A percentile compares a stretch with the other conserved stretches of the same genome.
These are phyloP conservation scores for Indicator indicator DNA, from an alignment of 2,113 vertebrate species.

Conservation along the genomic window DNA sequence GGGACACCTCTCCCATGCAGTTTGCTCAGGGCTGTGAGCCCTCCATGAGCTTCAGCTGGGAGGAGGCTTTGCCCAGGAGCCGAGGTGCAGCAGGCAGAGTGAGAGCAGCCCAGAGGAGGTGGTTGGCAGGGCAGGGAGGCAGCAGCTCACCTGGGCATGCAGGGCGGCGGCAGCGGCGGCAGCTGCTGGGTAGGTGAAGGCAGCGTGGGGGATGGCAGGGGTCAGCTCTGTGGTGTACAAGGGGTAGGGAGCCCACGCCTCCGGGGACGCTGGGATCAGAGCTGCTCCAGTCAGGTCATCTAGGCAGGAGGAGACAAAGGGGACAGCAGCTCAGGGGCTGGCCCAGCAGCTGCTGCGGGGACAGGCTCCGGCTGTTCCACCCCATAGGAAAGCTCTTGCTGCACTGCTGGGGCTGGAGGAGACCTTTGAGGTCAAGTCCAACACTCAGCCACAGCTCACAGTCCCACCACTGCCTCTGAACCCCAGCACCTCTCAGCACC, in stretches of 20 bases:
- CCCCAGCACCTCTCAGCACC: no score
- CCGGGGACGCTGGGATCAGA: conserved; percentile 93
- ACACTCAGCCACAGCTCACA: no score
- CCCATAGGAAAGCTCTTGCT: neutral
- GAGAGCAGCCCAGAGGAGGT: fast-evolving
- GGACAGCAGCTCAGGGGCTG: neutral
- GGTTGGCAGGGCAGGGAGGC: fast-evolving
- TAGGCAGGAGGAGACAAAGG: conserved; percentile 56
- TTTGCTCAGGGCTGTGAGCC: neutral
- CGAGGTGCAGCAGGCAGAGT: neutral
- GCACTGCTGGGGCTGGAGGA: no score
- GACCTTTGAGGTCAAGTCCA: no score
- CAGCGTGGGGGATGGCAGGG: conserved; percentile 92
- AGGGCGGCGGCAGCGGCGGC: conserved; percentile 91
- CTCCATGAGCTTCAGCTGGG: fast-evolving
- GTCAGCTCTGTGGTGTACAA: conserved; percentile 95
- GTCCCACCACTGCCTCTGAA: no score
- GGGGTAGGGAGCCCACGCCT: conserved; percentile 96
- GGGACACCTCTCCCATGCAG: fast-evolving
- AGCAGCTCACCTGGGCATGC: conserved; percentile 90
- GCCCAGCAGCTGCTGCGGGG: neutral
- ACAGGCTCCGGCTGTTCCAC: neutral
- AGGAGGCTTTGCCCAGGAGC: neutral
- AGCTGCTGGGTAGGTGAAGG: conserved; percentile 92
- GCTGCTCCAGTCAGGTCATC: conserved; percentile 97